phyloP scores from a whole-genome alignment of 2,797 vertebrate species.

The Scolopax rusticola region DNA sequence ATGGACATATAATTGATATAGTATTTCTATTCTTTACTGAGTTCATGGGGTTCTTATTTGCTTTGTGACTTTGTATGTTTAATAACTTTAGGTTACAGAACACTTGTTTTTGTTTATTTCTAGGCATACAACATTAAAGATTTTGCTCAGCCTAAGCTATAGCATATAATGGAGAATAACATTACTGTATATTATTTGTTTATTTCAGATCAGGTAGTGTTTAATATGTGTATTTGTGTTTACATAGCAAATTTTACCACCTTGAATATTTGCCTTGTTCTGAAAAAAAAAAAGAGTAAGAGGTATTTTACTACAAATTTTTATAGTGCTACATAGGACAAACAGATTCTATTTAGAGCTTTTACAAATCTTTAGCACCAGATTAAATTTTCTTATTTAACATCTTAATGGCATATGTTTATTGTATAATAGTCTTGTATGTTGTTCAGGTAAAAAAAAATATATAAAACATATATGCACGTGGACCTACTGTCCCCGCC shows the following conservation, averaged over 20 bases:
- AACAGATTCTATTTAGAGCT: background rate
- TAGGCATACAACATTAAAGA: background rate
- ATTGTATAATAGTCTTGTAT: background rate
- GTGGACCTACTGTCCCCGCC: slow-evolving; percentile 15
- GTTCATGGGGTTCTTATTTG: background rate
- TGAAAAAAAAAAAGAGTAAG: background rate
- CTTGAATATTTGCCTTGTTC: background rate
- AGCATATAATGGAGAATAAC: background rate
- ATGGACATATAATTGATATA: background rate
- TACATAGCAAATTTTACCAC: background rate
- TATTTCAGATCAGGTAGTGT: background rate
- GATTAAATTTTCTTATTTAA: background rate
- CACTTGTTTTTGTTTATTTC: background rate
- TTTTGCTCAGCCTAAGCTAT: background rate
- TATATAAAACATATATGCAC: background rate
- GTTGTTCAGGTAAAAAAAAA: background rate
- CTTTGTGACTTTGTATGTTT: background rate
- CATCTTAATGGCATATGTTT: background rate
- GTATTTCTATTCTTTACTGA: background rate
- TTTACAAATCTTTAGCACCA: background rate
- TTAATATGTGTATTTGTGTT: background rate
- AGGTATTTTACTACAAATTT: background rate
- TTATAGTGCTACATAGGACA: fast-evolving
- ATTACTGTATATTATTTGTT: background rate
- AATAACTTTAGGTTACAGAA: background rate